Conservation (phyloP, 2,113 vertebrate species). For the Ailurus styani region DNA sequence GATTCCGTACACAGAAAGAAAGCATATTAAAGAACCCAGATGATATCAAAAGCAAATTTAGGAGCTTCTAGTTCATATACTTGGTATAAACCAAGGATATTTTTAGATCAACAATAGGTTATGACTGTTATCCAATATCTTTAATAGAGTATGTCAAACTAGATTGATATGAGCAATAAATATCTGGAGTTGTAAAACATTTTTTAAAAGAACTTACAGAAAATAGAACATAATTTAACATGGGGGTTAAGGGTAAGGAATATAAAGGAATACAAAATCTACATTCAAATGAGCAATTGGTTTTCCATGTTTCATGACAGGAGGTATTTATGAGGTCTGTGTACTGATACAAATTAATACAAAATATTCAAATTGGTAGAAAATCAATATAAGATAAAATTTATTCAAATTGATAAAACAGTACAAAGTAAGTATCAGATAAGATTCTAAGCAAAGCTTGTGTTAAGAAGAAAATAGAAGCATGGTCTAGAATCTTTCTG, state of each 20-base stretch:
- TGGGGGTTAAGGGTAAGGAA: background rate
- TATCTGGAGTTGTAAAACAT: constrained; percentile 11
- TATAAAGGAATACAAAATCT: background rate
- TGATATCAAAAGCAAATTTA: background rate
- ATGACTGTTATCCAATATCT: background rate
- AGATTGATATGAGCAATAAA: constrained; percentile 24
- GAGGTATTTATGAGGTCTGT: constrained; percentile 8
- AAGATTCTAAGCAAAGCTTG: background rate
- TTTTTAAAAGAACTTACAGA: background rate
- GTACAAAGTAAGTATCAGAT: constrained; percentile 20
- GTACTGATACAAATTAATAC: background rate
- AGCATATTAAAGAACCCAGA: background rate
- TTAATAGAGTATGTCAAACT: constrained; percentile 14
- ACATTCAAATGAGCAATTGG: background rate
- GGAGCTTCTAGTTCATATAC: background rate
- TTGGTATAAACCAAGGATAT: background rate
- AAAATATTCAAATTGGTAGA: background rate
- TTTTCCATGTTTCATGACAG: background rate
- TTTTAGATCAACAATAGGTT: background rate
- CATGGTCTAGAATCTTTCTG: background rate
- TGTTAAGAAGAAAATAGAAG: background rate
- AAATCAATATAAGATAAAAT: constrained; percentile 25
- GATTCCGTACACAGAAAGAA: background rate
- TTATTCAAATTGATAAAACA: background rate
- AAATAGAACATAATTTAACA: constrained; percentile 28